Evolutionary conservation across 2,888 invertebrate genomes (phyloP), one percentile per base, ranked within the genome.

Genomic region (Athripsodes cinereus): DNA sequence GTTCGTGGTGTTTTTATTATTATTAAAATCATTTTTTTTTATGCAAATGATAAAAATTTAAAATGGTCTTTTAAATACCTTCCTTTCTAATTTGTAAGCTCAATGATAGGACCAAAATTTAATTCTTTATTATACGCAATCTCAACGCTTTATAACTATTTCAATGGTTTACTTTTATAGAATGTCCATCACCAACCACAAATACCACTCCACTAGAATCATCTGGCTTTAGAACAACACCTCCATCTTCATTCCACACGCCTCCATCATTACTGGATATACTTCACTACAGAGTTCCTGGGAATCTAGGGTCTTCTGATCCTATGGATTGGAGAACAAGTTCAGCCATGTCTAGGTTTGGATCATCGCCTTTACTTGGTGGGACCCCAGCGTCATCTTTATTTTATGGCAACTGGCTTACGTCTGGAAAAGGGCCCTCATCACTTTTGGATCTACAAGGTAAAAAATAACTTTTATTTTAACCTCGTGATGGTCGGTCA

Each of bases 381-480:
- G 46, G 53, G 48, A 44, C 46, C 10, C 51, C 60, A 16, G 53
- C 55, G 16, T 50, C 58, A 2, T 65, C 63, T 31, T 62, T 68
- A 6, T 58, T 69, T 1, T 68, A 68, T 57, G 63, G 68, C 34
- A 68, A 68, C 65, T 70, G 69, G 69, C 66, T 71, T 57, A 67
- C 69, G 57, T 65, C 68, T 18, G 65, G 70, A 3, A 73, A 74
- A 62, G 66, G 70, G 53, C 68, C 78, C 22, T 71, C 72, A 58
- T 81, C 81, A 62, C 71, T 85, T 49, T 81, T 86, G 65, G 82
- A 82, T 63, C 71, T 85, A 44, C 84, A 85, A 80, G 85, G 86
- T 86, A 75, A 26, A 10, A 6, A 26, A 26, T n/a, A n/a, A n/a
- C n/a, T n/a, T n/a, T n/a, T n/a, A n/a, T n/a, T n/a, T n/a, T n/a